Evolutionary conservation across 2,113 vertebrate species (phyloP).

Genomic region (Alosa alosa): DNA sequence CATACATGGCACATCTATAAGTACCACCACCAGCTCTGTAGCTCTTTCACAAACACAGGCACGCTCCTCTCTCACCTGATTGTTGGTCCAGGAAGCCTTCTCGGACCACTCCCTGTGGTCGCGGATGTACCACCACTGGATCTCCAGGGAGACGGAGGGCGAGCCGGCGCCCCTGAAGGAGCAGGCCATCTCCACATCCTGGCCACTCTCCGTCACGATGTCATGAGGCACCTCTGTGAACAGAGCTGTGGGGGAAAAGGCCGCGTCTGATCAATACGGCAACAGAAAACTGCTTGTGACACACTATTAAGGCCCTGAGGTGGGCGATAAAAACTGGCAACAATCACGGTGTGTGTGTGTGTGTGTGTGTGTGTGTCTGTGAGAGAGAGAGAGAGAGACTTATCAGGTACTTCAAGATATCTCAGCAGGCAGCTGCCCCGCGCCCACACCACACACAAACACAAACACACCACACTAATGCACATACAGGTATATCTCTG

Average conservation of each 20-base stretch:
- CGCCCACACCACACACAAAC: background rate
- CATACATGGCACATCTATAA: no score
- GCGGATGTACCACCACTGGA: slow-evolving; percentile 97
- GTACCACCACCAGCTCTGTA: background rate
- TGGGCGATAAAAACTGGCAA: background rate
- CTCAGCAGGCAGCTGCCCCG: background rate
- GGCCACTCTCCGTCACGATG: slow-evolving; percentile 79
- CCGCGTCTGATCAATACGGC: background rate
- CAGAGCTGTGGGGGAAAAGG: slow-evolving; percentile 72
- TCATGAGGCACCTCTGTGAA: slow-evolving; percentile 94
- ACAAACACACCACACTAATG: background rate
- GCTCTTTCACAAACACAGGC: background rate
- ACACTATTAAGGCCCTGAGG: background rate
- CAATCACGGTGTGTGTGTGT: background rate
- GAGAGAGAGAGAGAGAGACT: background rate
- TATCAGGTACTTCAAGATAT: background rate
- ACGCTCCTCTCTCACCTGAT: slow-evolving; percentile 70
- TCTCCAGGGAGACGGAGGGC: slow-evolving; percentile 91
- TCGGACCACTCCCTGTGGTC: slow-evolving; percentile 78
- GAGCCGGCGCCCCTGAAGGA: slow-evolving; percentile 89
- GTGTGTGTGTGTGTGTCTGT: background rate
- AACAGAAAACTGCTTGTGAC: background rate
- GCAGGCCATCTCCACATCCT: slow-evolving; percentile 98
- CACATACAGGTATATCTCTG: background rate
- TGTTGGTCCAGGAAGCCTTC: slow-evolving; percentile 75